Evolutionary conservation across 2,113 vertebrate species (phyloP).

Genomic region (Paramisgurnus dabryanus): DNA sequence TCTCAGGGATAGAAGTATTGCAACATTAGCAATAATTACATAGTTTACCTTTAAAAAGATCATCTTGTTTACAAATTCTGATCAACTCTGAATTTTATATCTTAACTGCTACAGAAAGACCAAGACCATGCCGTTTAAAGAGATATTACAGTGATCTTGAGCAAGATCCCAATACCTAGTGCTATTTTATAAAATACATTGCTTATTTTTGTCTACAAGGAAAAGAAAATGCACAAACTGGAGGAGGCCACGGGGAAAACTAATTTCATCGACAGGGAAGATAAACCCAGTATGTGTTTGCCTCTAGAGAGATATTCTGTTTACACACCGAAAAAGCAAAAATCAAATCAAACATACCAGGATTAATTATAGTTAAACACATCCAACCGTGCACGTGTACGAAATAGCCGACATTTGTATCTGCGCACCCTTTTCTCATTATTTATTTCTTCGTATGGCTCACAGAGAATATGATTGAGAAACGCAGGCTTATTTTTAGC

Average conservation of each 20-base stretch:
- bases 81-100: not conserved
- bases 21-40: no score
- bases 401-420: constrained; percentile 31
- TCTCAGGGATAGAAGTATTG: no score
- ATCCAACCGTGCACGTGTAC: constrained; percentile 11
- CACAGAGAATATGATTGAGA: constrained; percentile 69
- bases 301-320: constrained; percentile 58
- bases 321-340: constrained; percentile 60
- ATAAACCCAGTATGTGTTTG: constrained; percentile 45
- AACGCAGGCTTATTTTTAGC: constrained; percentile 72
- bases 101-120: not conserved
- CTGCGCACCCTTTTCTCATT: constrained; percentile 65
- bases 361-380: constrained; percentile 67
- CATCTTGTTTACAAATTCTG: not conserved
- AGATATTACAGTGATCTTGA: constrained; percentile 67
- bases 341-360: constrained; percentile 67
- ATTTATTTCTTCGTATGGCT: constrained; percentile 54
- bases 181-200: constrained; percentile 71
- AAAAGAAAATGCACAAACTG: constrained; percentile 55
- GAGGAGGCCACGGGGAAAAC: constrained; percentile 41
- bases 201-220: constrained; percentile 73
- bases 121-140: constrained; percentile 6
- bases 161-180: constrained; percentile 61
- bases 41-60: no score
- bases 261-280: constrained; percentile 57